These are phyloP conservation scores for Psix sp. DNA, from an alignment of 1,140 invertebrate genomes.

Conservation along the genomic window DNA sequence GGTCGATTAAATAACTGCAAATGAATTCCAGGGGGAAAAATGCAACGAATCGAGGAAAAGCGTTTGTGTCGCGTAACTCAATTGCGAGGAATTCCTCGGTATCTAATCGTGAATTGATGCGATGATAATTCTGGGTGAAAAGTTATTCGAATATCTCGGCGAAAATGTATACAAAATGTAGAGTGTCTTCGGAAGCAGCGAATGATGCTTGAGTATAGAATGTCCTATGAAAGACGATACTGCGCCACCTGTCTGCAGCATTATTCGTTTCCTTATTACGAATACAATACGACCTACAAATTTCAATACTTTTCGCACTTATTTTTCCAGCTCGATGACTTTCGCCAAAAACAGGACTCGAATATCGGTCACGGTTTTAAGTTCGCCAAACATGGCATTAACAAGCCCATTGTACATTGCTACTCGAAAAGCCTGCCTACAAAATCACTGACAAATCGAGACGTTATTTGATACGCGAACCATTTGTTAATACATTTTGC, in stretches of 20 bases:
- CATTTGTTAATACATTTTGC: no score
- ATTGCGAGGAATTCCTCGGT: slow-evolving; percentile 11
- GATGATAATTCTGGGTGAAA: slow-evolving; percentile 20
- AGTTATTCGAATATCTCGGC: slow-evolving; percentile 18
- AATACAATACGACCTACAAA: slow-evolving; percentile 30
- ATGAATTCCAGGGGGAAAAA: no score
- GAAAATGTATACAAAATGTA: slow-evolving; percentile 36
- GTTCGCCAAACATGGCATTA: no score
- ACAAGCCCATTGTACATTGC: no score
- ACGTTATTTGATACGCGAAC: no score
- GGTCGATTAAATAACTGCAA: no score
- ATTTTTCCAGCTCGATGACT: slow-evolving; percentile 31
- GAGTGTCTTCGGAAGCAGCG: slow-evolving; percentile 13
- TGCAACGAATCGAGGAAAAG: no score
- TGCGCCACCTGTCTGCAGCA: slow-evolving; percentile 9
- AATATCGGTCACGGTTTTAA: no score
- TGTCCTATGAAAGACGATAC: slow-evolving; percentile 23
- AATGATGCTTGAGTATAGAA: slow-evolving; percentile 18
- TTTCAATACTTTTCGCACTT: slow-evolving; percentile 25
- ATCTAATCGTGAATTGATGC: slow-evolving; percentile 28
- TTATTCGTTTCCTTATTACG: slow-evolving; percentile 29
- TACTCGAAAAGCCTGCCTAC: no score
- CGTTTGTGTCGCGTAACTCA: background rate
- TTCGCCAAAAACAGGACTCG: slow-evolving; percentile 34
- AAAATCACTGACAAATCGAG: no score